These are phyloP conservation scores for Oeneis ivallda DNA, from an alignment of 2,888 invertebrate genomes.

Conservation along the genomic window DNA sequence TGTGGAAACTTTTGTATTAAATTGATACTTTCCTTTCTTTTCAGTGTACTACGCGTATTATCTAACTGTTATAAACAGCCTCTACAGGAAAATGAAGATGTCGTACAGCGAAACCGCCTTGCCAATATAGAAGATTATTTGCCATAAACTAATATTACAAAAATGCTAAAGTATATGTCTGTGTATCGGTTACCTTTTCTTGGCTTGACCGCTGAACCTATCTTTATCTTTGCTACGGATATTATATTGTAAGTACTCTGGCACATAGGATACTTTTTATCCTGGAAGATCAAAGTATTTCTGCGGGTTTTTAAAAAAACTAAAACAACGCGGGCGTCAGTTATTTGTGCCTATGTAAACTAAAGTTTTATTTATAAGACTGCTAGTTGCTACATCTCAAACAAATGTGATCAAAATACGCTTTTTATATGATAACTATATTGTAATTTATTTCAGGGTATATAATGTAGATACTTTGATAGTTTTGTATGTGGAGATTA, in stretches of 20 bases:
- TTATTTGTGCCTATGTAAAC: neutral
- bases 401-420: conserved; percentile 23
- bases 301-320: no score
- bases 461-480: neutral
- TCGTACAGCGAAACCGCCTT: conserved; percentile 61
- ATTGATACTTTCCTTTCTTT: conserved; percentile 42
- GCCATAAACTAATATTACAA: no score
- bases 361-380: conserved; percentile 10
- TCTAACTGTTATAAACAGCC: conserved; percentile 65
- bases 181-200: no score
- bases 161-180: no score
- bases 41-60: conserved; percentile 69
- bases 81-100: conserved; percentile 68
- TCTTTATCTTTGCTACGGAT: no score
- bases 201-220: no score
- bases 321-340: no score
- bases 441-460: neutral
- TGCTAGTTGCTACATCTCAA: conserved; percentile 10
- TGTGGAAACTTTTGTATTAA: neutral
- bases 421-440: conserved; percentile 18
- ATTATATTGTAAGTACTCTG: no score
- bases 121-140: conserved; percentile 51
- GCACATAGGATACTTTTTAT: no score
- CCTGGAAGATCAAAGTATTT: no score
- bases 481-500: conserved; percentile 12